Conservation (phyloP, 2,113 vertebrate species). For the Acrocephalus kingi region DNA sequence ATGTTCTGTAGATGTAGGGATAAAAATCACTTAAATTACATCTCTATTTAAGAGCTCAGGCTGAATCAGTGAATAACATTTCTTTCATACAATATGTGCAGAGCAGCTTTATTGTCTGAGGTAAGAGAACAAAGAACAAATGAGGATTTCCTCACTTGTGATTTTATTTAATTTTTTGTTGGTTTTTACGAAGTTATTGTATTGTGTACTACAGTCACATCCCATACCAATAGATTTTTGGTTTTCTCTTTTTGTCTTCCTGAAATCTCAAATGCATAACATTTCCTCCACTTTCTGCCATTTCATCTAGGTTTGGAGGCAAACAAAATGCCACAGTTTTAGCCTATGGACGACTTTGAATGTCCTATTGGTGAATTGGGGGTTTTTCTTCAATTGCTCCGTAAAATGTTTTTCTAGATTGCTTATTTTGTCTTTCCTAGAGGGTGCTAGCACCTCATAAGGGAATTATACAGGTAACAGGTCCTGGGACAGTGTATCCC, state of each 20-base stretch:
- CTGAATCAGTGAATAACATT: background rate
- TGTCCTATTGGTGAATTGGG: background rate
- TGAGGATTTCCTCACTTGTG: fast-evolving
- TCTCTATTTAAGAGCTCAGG: background rate
- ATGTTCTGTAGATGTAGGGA: background rate
- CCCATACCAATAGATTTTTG: fast-evolving
- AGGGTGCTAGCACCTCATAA: background rate
- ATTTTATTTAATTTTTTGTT: background rate
- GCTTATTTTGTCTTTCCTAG: background rate
- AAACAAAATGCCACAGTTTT: background rate
- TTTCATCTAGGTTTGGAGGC: background rate
- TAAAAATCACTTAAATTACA: background rate
- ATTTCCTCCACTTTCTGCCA: background rate
- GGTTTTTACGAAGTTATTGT: background rate
- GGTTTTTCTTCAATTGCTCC: background rate
- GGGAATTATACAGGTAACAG: background rate
- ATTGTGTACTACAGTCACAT: background rate
- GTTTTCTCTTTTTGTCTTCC: background rate
- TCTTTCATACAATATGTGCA: background rate
- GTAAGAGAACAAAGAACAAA: background rate
- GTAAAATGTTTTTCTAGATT: background rate
- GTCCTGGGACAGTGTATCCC: background rate
- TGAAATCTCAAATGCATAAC: background rate
- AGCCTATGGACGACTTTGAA: background rate
- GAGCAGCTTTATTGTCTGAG: background rate